Base-by-base conservation (phyloP, 2,888 invertebrate genomes). In the Cryptocephalus primarius region DNA sequence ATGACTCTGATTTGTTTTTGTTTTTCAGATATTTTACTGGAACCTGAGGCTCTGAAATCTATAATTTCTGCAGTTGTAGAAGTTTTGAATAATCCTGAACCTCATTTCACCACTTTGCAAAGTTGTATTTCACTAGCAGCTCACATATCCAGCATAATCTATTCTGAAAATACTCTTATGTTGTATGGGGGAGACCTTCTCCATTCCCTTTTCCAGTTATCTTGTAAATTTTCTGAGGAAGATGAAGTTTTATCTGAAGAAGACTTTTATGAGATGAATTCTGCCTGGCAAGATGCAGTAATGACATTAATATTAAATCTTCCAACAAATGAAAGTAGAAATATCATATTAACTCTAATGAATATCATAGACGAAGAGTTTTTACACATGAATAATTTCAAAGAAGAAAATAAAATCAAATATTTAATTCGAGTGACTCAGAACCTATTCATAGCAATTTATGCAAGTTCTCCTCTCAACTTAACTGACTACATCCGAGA, bases 251-350 rank as follows among this genome's bases (percentile, higher is more conserved):
- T 75, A 45, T 65, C 71, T 1, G 50, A 66, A 47, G 77, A 76
- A 51, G 76, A 78, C 9, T 65, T 78, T 55, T 71, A 72, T 71
- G 79, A 79, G 65, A 67, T 74, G 36, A 74, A 72, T 13, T 72
- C 75, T 11, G 73, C 78, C 38, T 79, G 79, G 78, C 77, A 75
- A 59, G 78, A 77, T 63, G 72, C 73, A 8, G 54, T 77, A 4
- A 67, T 69, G 1, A 49, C 51, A 36, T 55, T 55, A 48, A 51
- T 48, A 43, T 59, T 48, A 46, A 54, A 48, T 41, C 46, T 61
- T 32, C 40, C 45, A 6, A 50, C 52, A 36, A 43, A 51, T 10
- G 54, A 60, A 2, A 50, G 55, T 39, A 34, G 44, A 9, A 32
- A 36, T 1, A 40, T 62, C 10, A 44, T 51, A 1, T 47, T 48